phyloP scores from a whole-genome alignment of 2,797 vertebrate genomes.

The Poecilia velifera region DNA sequence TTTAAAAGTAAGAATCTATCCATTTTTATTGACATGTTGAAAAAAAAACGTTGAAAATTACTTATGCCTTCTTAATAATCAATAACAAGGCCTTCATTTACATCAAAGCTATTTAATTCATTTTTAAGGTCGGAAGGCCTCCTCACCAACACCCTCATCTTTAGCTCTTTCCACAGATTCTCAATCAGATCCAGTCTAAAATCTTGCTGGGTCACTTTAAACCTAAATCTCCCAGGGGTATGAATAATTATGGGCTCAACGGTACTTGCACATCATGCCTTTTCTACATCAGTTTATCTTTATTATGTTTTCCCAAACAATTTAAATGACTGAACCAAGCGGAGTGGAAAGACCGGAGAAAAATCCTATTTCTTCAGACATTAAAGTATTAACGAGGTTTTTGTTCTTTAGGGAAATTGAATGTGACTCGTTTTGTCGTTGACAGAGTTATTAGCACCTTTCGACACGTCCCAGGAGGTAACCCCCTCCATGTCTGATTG shows the following conservation, averaged over 20 bases:
- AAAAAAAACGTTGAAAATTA: not conserved
- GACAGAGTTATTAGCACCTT: conserved; percentile 63
- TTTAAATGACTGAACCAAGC: conserved; percentile 23
- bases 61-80: not conserved
- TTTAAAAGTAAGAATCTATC: not conserved
- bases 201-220: not conserved
- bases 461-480: conserved; percentile 61
- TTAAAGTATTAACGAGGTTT: conserved; percentile 63
- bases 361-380: conserved; percentile 44
- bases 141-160: not conserved
- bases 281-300: not conserved
- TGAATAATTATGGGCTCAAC: not conserved
- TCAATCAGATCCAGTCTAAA: not conserved
- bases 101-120: not conserved
- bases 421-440: conserved; percentile 65
- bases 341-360: conserved; percentile 47
- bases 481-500: conserved; percentile 50
- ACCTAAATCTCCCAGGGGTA: not conserved
- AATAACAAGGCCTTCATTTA: not conserved
- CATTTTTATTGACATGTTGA: not conserved
- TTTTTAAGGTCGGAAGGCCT: not conserved
- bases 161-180: not conserved
- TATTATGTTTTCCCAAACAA: conserved; percentile 7
- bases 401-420: conserved; percentile 62
- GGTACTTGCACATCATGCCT: not conserved